These are phyloP conservation scores for Leptinotarsa peninsularis DNA, from an alignment of 2,888 invertebrate genomes.

Conservation along the genomic window DNA sequence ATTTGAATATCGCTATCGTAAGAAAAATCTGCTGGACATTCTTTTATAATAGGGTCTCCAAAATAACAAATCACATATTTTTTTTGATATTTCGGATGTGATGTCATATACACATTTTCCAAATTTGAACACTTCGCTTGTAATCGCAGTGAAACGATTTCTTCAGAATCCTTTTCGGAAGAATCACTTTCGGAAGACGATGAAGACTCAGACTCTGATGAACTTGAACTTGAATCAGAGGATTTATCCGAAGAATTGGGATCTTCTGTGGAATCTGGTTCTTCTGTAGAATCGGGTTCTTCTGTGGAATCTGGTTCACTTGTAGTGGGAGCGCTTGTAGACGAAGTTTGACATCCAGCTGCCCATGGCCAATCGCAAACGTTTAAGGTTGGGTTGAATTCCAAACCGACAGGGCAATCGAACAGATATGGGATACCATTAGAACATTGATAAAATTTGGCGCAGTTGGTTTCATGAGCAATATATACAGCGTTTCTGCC, in stretches of 20 bases:
- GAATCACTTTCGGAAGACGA: background rate
- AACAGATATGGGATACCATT: constrained; percentile 39
- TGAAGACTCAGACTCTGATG: background rate
- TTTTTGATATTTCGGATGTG: too few relatives aligned
- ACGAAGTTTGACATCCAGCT: constrained; percentile 27
- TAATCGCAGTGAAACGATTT: background rate
- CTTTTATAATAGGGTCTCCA: too few relatives aligned
- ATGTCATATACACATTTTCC: too few relatives aligned
- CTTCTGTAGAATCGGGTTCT: too few relatives aligned
- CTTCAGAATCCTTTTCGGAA: background rate
- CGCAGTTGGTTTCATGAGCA: constrained; percentile 33
- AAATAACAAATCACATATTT: too few relatives aligned
- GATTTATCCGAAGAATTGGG: background rate
- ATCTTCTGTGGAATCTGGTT: too few relatives aligned
- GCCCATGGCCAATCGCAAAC: constrained; percentile 39
- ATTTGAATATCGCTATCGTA: too few relatives aligned
- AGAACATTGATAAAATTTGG: constrained; percentile 44
- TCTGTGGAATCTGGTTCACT: too few relatives aligned
- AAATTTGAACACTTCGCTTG: too few relatives aligned
- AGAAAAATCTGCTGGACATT: too few relatives aligned
- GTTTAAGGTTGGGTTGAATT: constrained; percentile 41
- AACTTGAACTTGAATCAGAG: background rate
- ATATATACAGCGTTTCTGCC: constrained; percentile 34
- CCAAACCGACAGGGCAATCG: constrained; percentile 38
- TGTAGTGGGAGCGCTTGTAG: too few relatives aligned